phyloP scores from a whole-genome alignment of 2,888 invertebrate genomes.

The Stegophylla sp. region DNA sequence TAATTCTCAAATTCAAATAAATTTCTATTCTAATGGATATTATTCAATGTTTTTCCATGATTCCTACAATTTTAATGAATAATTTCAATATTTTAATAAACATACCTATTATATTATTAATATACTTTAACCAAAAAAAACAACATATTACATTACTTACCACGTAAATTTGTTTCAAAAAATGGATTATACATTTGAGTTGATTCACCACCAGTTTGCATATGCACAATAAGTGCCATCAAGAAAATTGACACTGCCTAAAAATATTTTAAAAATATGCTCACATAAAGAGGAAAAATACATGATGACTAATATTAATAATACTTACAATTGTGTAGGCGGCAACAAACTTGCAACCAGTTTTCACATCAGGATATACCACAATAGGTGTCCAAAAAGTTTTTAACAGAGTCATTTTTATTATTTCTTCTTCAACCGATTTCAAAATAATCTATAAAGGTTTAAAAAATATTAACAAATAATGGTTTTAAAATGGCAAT shows the following conservation, averaged over 20 bases:
- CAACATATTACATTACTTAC: slow-evolving; percentile 70
- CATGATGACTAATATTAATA: slow-evolving; percentile 13
- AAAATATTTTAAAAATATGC: slow-evolving; percentile 61
- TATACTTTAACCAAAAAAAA: too few species aligned
- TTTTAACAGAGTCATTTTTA: slow-evolving; percentile 73
- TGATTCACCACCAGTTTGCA: slow-evolving; percentile 86
- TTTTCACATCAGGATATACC: slow-evolving; percentile 80
- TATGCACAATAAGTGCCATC: slow-evolving; percentile 78
- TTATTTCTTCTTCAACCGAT: background rate
- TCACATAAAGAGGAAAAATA: background rate
- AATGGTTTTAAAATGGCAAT: background rate
- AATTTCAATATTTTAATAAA: too few species aligned
- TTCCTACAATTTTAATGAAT: too few species aligned
- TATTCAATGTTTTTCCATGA: too few species aligned
- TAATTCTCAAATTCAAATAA: too few species aligned
- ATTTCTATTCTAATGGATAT: too few species aligned
- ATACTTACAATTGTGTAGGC: slow-evolving; percentile 74
- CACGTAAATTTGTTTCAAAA: slow-evolving; percentile 85
- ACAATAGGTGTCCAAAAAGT: slow-evolving; percentile 90
- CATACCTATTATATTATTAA: too few species aligned
- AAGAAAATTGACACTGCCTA: slow-evolving; percentile 76
- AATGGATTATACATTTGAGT: slow-evolving; percentile 86
- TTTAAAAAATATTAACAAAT: background rate
- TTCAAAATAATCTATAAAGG: slow-evolving; percentile 4
- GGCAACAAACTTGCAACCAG: slow-evolving; percentile 80